Percentiles rank a stretch among this genome's conserved stretches.
Evolutionary conservation across 1,140 invertebrate species (phyloP).

Genomic region (Calephelis virginiensis): DNA sequence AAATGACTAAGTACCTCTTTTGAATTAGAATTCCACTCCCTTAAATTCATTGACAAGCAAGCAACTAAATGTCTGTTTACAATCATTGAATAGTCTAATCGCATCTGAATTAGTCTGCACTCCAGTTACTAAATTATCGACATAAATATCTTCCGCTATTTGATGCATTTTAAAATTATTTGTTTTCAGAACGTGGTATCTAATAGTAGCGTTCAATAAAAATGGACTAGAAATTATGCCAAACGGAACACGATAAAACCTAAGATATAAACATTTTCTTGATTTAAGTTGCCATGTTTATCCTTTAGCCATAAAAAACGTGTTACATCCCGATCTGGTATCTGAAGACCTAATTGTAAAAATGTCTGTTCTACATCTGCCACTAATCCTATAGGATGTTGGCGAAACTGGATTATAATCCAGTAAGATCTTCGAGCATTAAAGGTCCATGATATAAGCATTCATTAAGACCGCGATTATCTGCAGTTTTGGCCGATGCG

Average conservation of each 20-base stretch:
- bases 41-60: too few relatives aligned
- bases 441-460: conserved; percentile 32
- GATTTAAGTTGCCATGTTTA: conserved; percentile 9
- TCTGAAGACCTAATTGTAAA: conserved; percentile 31
- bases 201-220: conserved; percentile 32
- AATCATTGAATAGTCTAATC: too few relatives aligned
- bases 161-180: too few relatives aligned
- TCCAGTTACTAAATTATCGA: too few relatives aligned
- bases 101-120: too few relatives aligned
- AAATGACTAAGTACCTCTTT: too few relatives aligned
- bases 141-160: too few relatives aligned
- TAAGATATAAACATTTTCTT: conserved; percentile 25
- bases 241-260: conserved; percentile 36
- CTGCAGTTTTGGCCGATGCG: conserved; percentile 28
- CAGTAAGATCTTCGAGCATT: conserved; percentile 33
- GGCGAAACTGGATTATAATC: conserved; percentile 27
- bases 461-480: conserved; percentile 30
- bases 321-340: conserved; percentile 32
- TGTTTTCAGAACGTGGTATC: too few relatives aligned
- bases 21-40: too few relatives aligned
- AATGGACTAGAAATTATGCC: conserved; percentile 36
- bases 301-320: conserved; percentile 36
- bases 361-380: conserved; percentile 37
- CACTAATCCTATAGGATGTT: conserved; percentile 26
- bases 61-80: too few relatives aligned